Percentiles rank a stretch among this genome's conserved stretches.
phyloP scores from a whole-genome alignment of 2,113 vertebrate genomes.

The Okapia johnstoni region DNA sequence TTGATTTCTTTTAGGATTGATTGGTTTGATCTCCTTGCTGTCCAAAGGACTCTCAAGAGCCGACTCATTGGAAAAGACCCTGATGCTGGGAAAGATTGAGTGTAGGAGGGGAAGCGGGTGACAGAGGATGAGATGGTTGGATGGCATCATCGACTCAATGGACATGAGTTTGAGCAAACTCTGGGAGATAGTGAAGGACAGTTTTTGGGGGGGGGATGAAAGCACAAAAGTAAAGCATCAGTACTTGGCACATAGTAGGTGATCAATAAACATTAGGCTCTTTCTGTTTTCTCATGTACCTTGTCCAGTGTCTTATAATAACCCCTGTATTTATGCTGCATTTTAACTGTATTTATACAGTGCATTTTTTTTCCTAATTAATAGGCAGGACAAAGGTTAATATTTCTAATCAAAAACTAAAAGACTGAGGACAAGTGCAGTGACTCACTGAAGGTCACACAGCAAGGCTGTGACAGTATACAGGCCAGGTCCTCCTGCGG shows the following conservation, averaged over 20 bases:
- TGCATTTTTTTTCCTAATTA: background rate
- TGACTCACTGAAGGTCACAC: background rate
- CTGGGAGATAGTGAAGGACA: background rate
- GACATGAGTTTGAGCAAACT: background rate
- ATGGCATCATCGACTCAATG: background rate
- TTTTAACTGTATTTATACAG: background rate
- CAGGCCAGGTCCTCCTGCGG: background rate
- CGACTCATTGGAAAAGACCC: background rate
- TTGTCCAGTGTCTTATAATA: background rate
- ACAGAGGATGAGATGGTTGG: background rate
- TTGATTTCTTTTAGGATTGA: background rate
- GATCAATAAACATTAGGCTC: background rate
- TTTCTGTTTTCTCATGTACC: background rate
- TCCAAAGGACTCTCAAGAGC: background rate
- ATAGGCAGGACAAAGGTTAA: background rate
- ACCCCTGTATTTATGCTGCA: background rate
- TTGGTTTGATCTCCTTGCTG: background rate
- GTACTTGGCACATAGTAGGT: background rate
- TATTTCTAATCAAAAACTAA: background rate
- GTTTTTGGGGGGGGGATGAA: background rate
- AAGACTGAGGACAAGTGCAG: background rate
- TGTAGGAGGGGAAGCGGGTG: background rate
- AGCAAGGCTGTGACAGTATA: background rate
- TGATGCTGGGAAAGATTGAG: background rate
- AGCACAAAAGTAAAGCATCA: background rate